Base-by-base conservation (phyloP, 92 coral and sea anemone genomes). In the Micromussa lordhowensis region DNA sequence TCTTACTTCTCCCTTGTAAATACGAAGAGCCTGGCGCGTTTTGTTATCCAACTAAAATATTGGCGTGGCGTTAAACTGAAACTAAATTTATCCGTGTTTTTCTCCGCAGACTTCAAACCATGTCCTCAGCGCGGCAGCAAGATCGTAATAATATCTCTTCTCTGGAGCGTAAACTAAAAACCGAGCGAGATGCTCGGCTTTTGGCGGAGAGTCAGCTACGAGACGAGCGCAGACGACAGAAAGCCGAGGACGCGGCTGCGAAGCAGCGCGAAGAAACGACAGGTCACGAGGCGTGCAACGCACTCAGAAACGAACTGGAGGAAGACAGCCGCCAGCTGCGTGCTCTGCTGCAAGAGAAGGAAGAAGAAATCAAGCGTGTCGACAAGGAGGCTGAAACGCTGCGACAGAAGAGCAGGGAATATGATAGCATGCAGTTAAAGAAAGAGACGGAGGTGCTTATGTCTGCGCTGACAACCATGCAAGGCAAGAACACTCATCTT, bases 361-460 rank as follows among this genome's bases (percentile, higher is more conserved):
- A 98, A 77, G 98, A 98, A 9, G 95, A 94, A n/a, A 24, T 94
- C 3, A 94, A 88, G 76, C 94, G 94, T 28, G 34, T 92, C 89
- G 98, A 96, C 35, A 89, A 82, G 31, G 98, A 96, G 49, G 85
- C 95, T 57, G 99, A 98, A 79, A 77, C 72, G 30, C 88, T 98
- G 19, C 89, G 97, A 83, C 94, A 95, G 86, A 94, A 92, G 89
- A 95, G 94, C 83, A 92, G 96, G 35, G 99, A 94, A 79, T 89
- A 88, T 51, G 98, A 94, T 53, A 96, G 96, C 63, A 93, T 88
- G 80, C 99, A 98, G 81, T 49, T 98, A 55, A 98, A 95, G 93
- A 97, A 98, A 80, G 99, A 98, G 77, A 98, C 99, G 0, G 99
- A 98, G 59, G 96, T 96, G 74, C 88, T 98, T 53, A 96, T 98